These are phyloP conservation scores for Xylota segnis DNA, from an alignment of 2,888 invertebrate genomes.

Conservation along the genomic window DNA sequence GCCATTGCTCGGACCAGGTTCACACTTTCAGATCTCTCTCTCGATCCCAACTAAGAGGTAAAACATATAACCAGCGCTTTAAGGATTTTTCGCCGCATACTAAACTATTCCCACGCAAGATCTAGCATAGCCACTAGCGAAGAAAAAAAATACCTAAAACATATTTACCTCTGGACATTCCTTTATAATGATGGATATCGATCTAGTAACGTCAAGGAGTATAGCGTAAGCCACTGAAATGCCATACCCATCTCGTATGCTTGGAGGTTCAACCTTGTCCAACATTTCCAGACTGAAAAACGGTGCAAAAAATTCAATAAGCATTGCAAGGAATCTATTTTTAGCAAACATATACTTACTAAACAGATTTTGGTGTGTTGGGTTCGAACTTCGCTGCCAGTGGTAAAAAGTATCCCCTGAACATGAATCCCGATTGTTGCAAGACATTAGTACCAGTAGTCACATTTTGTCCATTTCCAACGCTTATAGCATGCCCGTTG, in stretches of 20 bases:
- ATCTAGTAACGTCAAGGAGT: conserved; percentile 95
- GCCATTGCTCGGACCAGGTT: too few relatives aligned
- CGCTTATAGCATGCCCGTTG: conserved; percentile 80
- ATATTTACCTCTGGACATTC: conserved; percentile 49
- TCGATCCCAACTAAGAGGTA: too few relatives aligned
- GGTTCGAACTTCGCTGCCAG: conserved; percentile 93
- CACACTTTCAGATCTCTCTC: too few relatives aligned
- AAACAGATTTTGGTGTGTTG: conserved; percentile 94
- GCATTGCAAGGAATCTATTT: too few relatives aligned
- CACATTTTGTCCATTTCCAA: conserved; percentile 79
- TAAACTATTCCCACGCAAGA: too few relatives aligned
- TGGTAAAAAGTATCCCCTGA: conserved; percentile 96
- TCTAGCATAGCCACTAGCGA: too few relatives aligned
- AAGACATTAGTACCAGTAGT: conserved; percentile 85
- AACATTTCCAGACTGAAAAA: conserved; percentile 94
- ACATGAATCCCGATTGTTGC: conserved; percentile 96
- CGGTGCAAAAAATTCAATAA: too few relatives aligned
- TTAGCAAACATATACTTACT: conserved; percentile 88
- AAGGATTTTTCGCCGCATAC: too few relatives aligned
- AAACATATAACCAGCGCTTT: too few relatives aligned
- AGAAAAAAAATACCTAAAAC: neutral
- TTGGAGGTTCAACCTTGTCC: conserved; percentile 97
- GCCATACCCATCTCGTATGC: conserved; percentile 98
- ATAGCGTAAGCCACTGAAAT: conserved; percentile 98
- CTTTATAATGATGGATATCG: conserved; percentile 86